Evolutionary conservation across 2,888 invertebrate species (phyloP).

Genomic region (Hydrotaea diabolus): DNA sequence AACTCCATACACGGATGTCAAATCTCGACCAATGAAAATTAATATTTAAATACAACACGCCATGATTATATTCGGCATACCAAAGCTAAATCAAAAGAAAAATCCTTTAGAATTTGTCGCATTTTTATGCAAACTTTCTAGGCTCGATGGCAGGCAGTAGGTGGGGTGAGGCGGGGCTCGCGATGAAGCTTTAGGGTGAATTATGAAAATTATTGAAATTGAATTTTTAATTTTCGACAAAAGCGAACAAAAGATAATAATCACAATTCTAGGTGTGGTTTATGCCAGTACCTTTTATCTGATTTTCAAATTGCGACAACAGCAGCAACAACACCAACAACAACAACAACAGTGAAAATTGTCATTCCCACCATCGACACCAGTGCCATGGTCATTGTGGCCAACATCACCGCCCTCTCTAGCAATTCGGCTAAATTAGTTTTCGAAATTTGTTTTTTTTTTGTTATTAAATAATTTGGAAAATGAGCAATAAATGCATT

Average conservation of each 20-base stretch:
- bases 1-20: no score
- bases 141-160: no score
- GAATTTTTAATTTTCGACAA: slow-evolving; percentile 28
- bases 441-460: slow-evolving; percentile 20
- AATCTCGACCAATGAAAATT: no score
- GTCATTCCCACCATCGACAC: slow-evolving; percentile 2
- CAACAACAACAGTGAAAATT: slow-evolving; percentile 40
- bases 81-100: no score
- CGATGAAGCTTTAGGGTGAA: slow-evolving; percentile 28
- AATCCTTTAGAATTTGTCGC: no score
- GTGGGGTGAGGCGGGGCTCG: not conserved
- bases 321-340: slow-evolving; percentile 40
- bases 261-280: slow-evolving; percentile 56
- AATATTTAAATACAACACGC: no score
- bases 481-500: slow-evolving; percentile 52
- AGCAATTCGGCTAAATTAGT: slow-evolving; percentile 45
- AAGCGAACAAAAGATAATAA: not conserved
- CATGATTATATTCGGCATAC: no score
- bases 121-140: no score
- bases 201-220: slow-evolving; percentile 55
- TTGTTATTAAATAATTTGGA: slow-evolving; percentile 58
- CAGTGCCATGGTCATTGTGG: no score
- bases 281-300: slow-evolving; percentile 52
- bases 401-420: no score
- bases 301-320: slow-evolving; percentile 43